Evolutionary conservation across 2,888 invertebrate genomes (phyloP).

Genomic region (Leptarthrus brevirostris): DNA sequence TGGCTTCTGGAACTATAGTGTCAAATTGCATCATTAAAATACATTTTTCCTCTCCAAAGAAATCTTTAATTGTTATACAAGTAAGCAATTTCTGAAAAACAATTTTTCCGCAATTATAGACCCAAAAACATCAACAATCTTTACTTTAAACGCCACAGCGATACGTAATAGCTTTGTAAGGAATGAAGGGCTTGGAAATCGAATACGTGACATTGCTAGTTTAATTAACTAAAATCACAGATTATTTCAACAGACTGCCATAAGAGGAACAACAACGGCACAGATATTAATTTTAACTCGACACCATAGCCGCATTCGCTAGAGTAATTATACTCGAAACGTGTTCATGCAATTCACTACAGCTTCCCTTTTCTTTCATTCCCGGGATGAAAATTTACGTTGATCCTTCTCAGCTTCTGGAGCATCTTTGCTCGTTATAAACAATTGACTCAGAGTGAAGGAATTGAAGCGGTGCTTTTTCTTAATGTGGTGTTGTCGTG

Average conservation of each 20-base stretch:
- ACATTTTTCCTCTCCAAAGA: no score
- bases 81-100: no score
- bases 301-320: conserved; percentile 9
- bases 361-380: not conserved
- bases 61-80: no score
- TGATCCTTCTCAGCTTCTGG: not conserved
- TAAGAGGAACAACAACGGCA: not conserved
- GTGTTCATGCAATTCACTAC: conserved; percentile 13
- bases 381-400: not conserved
- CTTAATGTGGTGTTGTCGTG: conserved; percentile 22
- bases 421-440: conserved; percentile 27
- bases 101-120: no score
- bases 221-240: conserved; percentile 34
- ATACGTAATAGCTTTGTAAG: no score
- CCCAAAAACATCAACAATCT: no score
- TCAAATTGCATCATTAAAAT: no score
- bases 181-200: not conserved
- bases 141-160: no score
- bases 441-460: conserved; percentile 28
- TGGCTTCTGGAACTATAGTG: no score
- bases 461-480: conserved; percentile 16
- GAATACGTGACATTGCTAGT: not conserved
- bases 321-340: not conserved
- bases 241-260: not conserved
- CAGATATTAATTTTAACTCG: not conserved